phyloP scores from a whole-genome alignment of 2,113 vertebrate species.

The Trinectes maculatus region DNA sequence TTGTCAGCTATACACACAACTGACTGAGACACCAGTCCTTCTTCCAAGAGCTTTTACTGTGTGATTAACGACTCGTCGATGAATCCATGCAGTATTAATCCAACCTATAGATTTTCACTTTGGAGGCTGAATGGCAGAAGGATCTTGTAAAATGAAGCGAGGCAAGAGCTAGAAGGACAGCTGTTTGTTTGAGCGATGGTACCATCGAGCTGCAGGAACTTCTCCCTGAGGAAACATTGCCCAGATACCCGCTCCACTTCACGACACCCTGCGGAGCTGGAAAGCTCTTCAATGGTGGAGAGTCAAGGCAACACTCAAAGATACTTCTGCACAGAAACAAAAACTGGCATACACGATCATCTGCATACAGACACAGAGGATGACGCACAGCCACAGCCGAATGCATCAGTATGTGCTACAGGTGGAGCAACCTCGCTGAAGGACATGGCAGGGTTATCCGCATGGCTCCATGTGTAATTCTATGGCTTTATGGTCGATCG shows the following conservation, averaged over 20 bases:
- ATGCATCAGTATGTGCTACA: constrained; percentile 19
- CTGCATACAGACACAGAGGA: neutral
- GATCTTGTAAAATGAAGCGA: constrained; percentile 58
- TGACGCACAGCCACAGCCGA: neutral
- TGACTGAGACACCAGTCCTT: constrained; percentile 36
- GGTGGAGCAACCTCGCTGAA: constrained; percentile 46
- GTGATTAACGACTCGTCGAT: constrained; percentile 62
- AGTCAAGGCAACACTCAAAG: constrained; percentile 19
- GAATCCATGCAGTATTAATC: constrained; percentile 65
- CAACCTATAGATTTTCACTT: constrained; percentile 62
- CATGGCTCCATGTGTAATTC: constrained; percentile 49
- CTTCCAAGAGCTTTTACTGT: constrained; percentile 41
- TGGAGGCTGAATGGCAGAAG: constrained; percentile 44
- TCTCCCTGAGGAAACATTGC: constrained; percentile 66
- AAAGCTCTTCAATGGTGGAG: constrained; percentile 49
- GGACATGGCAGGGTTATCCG: constrained; percentile 57
- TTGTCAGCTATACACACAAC: neutral
- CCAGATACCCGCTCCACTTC: constrained; percentile 55
- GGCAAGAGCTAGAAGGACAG: constrained; percentile 46
- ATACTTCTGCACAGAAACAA: constrained; percentile 30
- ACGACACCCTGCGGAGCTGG: constrained; percentile 49
- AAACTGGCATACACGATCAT: constrained; percentile 7
- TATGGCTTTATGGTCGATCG: constrained; percentile 32
- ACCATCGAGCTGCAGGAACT: constrained; percentile 35
- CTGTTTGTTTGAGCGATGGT: constrained; percentile 69